These are phyloP conservation scores for Clarias fuscus DNA, from an alignment of 2,797 vertebrate genomes.

Conservation along the genomic window DNA sequence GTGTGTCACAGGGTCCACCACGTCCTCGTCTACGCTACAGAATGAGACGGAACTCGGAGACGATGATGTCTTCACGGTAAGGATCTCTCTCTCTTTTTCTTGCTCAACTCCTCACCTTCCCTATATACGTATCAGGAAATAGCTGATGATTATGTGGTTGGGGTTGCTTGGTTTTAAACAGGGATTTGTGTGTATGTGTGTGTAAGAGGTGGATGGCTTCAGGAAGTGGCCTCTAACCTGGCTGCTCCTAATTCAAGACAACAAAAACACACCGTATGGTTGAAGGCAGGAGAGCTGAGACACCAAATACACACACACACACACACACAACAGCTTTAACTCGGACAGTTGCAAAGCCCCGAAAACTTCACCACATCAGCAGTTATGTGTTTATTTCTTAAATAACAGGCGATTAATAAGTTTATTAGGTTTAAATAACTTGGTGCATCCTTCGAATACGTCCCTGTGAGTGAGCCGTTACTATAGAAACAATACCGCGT, in stretches of 20 bases:
- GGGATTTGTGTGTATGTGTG: slow-evolving; percentile 21
- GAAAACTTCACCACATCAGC: neutral
- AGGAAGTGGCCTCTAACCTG: slow-evolving; percentile 46
- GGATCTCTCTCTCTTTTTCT: slow-evolving; percentile 56
- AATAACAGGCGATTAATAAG: neutral
- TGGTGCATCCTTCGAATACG: neutral
- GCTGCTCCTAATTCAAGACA: slow-evolving; percentile 39
- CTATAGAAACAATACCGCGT: neutral
- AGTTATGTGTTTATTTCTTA: neutral
- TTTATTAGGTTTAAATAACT: neutral
- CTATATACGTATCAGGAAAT: neutral
- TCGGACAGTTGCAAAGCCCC: too few relatives aligned
- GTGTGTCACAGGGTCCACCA: slow-evolving; percentile 84
- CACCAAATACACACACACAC: slow-evolving; percentile 5
- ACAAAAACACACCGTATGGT: slow-evolving; percentile 33
- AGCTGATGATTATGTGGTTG: neutral
- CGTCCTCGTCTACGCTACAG: slow-evolving; percentile 94
- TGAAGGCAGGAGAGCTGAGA: slow-evolving; percentile 3
- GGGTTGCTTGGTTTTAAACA: neutral
- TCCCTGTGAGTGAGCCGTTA: neutral
- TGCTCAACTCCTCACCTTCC: neutral
- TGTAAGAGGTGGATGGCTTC: slow-evolving; percentile 6
- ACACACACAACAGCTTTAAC: neutral
- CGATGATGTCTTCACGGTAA: slow-evolving; percentile 95
- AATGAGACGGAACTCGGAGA: slow-evolving; percentile 94